phyloP scores from a whole-genome alignment of 2,113 vertebrate genomes.

The Mystacornis crossleyi region DNA sequence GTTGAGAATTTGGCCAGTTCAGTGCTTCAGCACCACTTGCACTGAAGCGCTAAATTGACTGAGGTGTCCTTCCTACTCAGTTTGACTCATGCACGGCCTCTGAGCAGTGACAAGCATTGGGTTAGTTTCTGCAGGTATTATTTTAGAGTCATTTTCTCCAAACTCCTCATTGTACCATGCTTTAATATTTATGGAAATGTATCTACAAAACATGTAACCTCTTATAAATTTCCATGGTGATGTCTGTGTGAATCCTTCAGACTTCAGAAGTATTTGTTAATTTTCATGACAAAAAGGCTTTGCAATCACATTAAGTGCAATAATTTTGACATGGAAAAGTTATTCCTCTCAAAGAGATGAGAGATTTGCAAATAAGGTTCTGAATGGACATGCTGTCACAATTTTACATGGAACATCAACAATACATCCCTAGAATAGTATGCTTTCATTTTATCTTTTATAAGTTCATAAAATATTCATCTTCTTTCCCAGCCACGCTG shows the following conservation, averaged over 20 bases:
- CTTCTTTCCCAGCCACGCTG: neutral
- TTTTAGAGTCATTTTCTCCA: neutral
- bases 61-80: neutral
- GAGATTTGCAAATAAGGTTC: conserved; percentile 10
- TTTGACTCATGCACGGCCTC: fast-evolving
- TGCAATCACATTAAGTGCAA: neutral
- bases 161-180: neutral
- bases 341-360: neutral
- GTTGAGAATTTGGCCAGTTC: neutral
- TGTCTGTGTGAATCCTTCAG: neutral
- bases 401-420: conserved; percentile 16
- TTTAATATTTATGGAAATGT: neutral
- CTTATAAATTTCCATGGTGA: neutral
- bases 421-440: conserved; percentile 33
- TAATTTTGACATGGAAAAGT: neutral
- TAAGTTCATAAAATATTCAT: conserved; percentile 52
- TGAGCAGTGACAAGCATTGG: neutral
- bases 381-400: conserved; percentile 45
- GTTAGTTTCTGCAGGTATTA: neutral
- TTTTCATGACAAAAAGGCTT: conserved; percentile 15
- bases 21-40: neutral
- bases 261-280: conserved; percentile 26
- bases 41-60: neutral
- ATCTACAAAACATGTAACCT: neutral
- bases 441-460: conserved; percentile 35